Evolutionary conservation across 2,888 invertebrate species (phyloP), one percentile per base, ranked within the genome.

Genomic region (Eupeodes luniger): DNA sequence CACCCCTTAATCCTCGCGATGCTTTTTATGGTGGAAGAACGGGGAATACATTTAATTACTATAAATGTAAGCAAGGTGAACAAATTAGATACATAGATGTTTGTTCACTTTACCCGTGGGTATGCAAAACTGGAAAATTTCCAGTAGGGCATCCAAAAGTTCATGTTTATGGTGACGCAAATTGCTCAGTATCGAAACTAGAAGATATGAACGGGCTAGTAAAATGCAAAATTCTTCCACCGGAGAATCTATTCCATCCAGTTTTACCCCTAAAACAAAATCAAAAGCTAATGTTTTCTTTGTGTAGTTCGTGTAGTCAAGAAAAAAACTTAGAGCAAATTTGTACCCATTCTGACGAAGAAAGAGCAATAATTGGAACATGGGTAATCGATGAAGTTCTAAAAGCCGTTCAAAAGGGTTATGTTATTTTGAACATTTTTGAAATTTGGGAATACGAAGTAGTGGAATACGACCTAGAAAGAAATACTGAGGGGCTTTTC

Each of bases 201-300:
- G 27, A 59, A 53, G 19, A 19, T 10, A 57, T 40, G 11, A 47
- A 81, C 57, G 75, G 81, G 4, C 4, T 81, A 16, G 47, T 81
- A 10, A 81, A 81, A 59, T 81, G 81, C 5, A 67, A 75, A 53
- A 59, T 81, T 44, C 12, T 55, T 49, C 74, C 79, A 11, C 78
- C 91, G 0, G 53, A 89, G 57, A 70, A 85, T 7, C 74, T 92
- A 2, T 91, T 90, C 72, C 90, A 90, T 53, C 91, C 91, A 4
- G 91, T 92, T 2, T 74, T 92, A 1, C 91, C 91, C 0, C 81
- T 88, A 14, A 88, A 81, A 77, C 90, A 90, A 9, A 85, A 90
- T 53, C 80, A 90, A 0, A 91, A 91, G 61, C 70, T 91, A 2
- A 89, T 90, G 69, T 92, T 91, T 85, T 57, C 27, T 9, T 16